Base-by-base conservation (phyloP, 1,140 invertebrate genomes). In the Pogonomyrmex californicus region DNA sequence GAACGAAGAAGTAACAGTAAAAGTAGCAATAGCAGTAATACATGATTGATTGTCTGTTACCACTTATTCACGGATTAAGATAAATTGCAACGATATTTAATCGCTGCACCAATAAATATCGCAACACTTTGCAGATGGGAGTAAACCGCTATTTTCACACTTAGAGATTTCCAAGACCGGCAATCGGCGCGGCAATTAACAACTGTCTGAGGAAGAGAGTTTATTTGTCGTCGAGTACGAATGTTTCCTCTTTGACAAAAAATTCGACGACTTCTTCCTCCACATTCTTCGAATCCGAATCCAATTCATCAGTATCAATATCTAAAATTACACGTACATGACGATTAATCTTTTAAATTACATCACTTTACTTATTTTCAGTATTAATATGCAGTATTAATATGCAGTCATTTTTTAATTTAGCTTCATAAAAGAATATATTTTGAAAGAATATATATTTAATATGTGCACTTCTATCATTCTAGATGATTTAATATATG, bases 241-340 rank as follows among this genome's bases (percentile, higher is more conserved):
- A 98, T 89, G 97, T 97, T 97, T 99, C 99, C 96, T 99, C 98
- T 96, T 99, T 99, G 92, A 99, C 97, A 96, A 99, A 98, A 97
- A 99, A 99, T 97, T 99, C 99, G 92, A 99, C 97, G 93, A 98
- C 96, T 96, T 99, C 99, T 94, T 99, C 99, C 93, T 99, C 98
- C 91, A 99, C 97, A 92, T 99, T 98, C 88, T 97, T 97, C 51
- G 97, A 97, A 92, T 99, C 97, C 62, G 97, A 97, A 94, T 98
- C 97, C 87, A 99, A 95, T 94, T 98, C 97, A 95, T 99, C 99
- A 9, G 98, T 99, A 93, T 99, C 98, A 86, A 99, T 96, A 95
- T 98, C 98, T 99, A 95, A 81, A 96, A 96, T 87, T 90, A 90
- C 92, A 90, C 6, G 7, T 0, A 54, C 2, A 0, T 33, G 9